Conservation (phyloP, 2,113 vertebrate species). For the Coreoperca whiteheadi region DNA sequence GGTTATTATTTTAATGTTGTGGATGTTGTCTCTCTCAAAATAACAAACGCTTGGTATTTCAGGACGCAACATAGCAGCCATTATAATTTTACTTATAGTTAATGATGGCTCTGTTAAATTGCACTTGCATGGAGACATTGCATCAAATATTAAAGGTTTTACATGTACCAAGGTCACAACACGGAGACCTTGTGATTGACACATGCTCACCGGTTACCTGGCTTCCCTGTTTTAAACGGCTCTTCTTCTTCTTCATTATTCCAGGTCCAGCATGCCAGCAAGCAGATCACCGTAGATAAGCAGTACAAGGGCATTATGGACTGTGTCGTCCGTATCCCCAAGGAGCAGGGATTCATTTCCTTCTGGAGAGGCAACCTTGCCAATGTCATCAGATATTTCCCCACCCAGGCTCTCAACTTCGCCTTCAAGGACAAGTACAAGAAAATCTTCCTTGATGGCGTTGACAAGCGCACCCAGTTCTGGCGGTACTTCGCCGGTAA, state of each 20-base stretch:
- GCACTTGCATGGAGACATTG: rapidly evolving
- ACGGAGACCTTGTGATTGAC: conserved; percentile 49
- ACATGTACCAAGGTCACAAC: conserved; percentile 67
- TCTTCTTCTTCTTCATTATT: neutral
- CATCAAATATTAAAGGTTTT: neutral
- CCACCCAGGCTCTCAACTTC: conserved; percentile 93
- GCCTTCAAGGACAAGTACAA: conserved; percentile 96
- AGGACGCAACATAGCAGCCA: neutral
- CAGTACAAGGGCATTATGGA: conserved; percentile 94
- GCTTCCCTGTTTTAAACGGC: neutral
- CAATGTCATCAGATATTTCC: conserved; percentile 94
- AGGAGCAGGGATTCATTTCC: conserved; percentile 90
- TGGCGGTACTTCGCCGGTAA: conserved; percentile 94
- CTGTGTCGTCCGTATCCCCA: conserved; percentile 91
- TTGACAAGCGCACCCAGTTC: conserved; percentile 91
- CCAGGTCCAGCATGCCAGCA: conserved; percentile 92
- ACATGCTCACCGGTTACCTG: neutral
- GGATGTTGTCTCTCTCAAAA: too few relatives aligned
- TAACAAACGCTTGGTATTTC: neutral
- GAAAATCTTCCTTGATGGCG: conserved; percentile 89
- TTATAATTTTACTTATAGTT: neutral
- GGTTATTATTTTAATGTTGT: rapidly evolving
- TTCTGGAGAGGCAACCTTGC: conserved; percentile 94
- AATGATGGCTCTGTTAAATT: neutral
- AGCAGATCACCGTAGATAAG: conserved; percentile 89